phyloP scores from a whole-genome alignment of 2,797 vertebrate species.

The Sebastes variabilis region DNA sequence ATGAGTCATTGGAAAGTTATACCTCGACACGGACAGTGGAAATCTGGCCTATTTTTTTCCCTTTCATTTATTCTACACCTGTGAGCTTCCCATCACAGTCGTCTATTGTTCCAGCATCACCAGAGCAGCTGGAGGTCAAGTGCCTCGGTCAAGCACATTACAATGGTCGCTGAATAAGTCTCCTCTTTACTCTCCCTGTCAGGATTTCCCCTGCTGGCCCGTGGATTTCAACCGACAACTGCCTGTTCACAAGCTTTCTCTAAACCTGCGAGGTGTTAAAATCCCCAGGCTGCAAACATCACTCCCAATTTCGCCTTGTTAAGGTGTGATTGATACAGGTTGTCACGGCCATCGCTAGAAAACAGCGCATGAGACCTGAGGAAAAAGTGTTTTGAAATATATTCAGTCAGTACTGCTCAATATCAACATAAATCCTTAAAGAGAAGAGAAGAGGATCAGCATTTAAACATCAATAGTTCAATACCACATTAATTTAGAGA shows the following conservation, averaged over 20 bases:
- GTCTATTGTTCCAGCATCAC: constrained; percentile 16
- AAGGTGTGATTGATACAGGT: constrained; percentile 39
- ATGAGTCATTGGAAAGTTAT: constrained; percentile 1
- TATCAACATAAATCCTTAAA: constrained; percentile 22
- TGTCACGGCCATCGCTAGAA: constrained; percentile 14
- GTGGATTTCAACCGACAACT: constrained; percentile 7
- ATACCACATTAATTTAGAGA: background rate
- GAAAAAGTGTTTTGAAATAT: constrained; percentile 17
- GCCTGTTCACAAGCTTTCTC: background rate
- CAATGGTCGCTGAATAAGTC: constrained; percentile 21
- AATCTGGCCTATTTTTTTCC: background rate
- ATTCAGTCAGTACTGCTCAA: constrained; percentile 24
- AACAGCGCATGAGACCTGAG: background rate
- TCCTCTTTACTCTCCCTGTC: constrained; percentile 14
- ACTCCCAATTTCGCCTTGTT: constrained; percentile 37
- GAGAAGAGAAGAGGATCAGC: background rate
- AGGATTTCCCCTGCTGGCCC: background rate
- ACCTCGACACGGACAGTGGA: background rate
- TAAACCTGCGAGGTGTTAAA: constrained; percentile 15
- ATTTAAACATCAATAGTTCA: constrained; percentile 7
- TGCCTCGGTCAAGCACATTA: constrained; percentile 15
- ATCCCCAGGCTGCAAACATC: constrained; percentile 20
- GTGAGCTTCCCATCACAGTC: constrained; percentile 15
- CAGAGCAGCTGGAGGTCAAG: constrained; percentile 27
- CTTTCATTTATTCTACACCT: constrained; percentile 18